Percentiles rank a stretch among this genome's conserved stretches.
Conservation (phyloP, 2,888 invertebrate genomes). For the Cyaniris semiargus region DNA sequence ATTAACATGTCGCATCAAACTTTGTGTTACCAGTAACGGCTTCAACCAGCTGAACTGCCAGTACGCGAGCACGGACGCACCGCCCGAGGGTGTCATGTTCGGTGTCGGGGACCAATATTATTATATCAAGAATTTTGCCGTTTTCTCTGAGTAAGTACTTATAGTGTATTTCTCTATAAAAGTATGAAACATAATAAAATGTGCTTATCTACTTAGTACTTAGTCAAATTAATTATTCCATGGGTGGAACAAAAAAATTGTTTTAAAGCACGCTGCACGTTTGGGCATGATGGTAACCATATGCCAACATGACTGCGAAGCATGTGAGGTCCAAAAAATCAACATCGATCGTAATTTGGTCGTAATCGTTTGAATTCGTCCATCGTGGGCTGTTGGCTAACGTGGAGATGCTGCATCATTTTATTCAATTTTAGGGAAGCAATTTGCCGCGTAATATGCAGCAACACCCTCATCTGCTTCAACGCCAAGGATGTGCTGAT, state of each 20-base stretch:
- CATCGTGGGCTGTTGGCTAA: too few relatives aligned
- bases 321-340: too few relatives aligned
- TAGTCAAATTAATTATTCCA: neutral
- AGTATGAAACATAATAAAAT: too few relatives aligned
- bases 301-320: too few relatives aligned
- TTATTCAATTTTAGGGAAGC: slow-evolving; percentile 48
- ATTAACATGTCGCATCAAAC: too few relatives aligned
- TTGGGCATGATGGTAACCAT: too few relatives aligned
- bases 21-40: slow-evolving; percentile 56
- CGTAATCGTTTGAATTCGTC: too few relatives aligned
- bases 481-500: slow-evolving; percentile 62
- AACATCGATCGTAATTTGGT: too few relatives aligned
- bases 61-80: slow-evolving; percentile 54
- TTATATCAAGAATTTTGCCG: slow-evolving; percentile 48
- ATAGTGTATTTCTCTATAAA: neutral
- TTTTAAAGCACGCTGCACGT: too few relatives aligned
- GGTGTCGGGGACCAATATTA: slow-evolving; percentile 50
- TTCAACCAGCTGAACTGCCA: slow-evolving; percentile 64
- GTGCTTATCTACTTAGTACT: too few relatives aligned
- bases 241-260: neutral
- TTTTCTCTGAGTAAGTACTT: slow-evolving; percentile 46
- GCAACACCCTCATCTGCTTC: slow-evolving; percentile 59
- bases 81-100: slow-evolving; percentile 59
- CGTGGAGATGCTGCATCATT: neutral
- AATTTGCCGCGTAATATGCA: slow-evolving; percentile 47